Evolutionary conservation across 2,797 vertebrate genomes (phyloP).

Genomic region (Florisuga fusca): DNA sequence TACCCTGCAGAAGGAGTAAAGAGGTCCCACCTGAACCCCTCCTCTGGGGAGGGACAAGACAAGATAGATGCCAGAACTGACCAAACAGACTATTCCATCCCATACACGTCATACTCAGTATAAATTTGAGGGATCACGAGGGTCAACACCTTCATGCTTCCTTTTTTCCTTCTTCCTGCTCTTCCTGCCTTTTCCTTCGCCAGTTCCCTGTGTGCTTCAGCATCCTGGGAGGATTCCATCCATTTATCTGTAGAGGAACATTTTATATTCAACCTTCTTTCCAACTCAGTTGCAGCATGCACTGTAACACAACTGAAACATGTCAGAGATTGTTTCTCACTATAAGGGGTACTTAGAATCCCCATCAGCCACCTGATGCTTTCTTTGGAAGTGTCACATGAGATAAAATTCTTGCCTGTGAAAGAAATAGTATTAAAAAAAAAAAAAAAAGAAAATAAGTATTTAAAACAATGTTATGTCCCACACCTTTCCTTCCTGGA

Average conservation of each 20-base stretch:
- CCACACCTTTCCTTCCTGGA: background rate
- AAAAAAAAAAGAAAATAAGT: background rate
- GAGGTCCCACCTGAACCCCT: too few relatives aligned
- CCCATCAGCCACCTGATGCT: background rate
- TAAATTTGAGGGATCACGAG: too few relatives aligned
- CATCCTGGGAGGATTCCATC: too few relatives aligned
- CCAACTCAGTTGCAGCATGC: background rate
- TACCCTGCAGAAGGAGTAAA: too few relatives aligned
- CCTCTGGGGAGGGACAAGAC: too few relatives aligned
- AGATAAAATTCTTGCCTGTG: background rate
- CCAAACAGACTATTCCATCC: too few relatives aligned
- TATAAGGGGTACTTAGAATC: background rate
- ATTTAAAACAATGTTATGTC: background rate
- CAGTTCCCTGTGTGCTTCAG: too few relatives aligned
- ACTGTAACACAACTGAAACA: background rate
- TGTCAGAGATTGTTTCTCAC: background rate
- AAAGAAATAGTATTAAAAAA: background rate
- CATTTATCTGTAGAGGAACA: background rate
- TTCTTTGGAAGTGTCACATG: background rate
- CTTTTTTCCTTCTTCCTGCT: too few relatives aligned
- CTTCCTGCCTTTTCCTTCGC: background rate
- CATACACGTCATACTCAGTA: too few relatives aligned
- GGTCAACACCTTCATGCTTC: too few relatives aligned
- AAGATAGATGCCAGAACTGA: too few relatives aligned
- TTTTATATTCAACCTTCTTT: background rate